Base-by-base conservation (phyloP, 1,140 invertebrate genomes). In the Akabosia matsudoensis region DNA sequence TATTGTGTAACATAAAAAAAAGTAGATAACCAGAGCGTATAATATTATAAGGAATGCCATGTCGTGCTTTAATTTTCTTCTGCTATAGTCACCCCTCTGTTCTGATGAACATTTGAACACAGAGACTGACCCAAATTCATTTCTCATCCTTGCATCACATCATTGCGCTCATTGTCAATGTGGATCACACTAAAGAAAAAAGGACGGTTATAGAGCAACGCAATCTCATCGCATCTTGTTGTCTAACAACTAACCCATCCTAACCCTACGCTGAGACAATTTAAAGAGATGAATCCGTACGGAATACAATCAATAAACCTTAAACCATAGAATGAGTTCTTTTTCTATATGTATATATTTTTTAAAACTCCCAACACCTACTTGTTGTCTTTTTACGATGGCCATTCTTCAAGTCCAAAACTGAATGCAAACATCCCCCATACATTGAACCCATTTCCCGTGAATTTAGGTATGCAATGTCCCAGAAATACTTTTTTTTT, bases 71-170 rank as follows among this genome's bases (percentile, higher is more conserved):
- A 67, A 67, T 67, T 67, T 67, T 31, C 31, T 10, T 14, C 54
- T 61, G 54, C 7, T 22, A 7, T 4, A 10, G 54, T 61, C 37
- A 7, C 37, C 7, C 37, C n/a, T n/a, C n/a, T n/a, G n/a, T n/a
- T 45, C 7, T 10, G 18, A 45, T 45, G 18, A 10, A 45, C 10
- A 56, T 24, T 24, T 22, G 24, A 45, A 45, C 37, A 45, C 18
- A 3, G 10, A 67, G 37, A 67, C 24, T 67, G 61, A 67, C 61
- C 61, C 61, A 67, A 67, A 67, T 67, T 67, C 61, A 67, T 28
- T 67, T 67, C 61, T 30, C 61, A 67, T 67, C 61, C 28, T 67
- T n/a, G 24, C 61, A 30, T 67, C 54, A 16, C 61, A 67, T 67
- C 24, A 7, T 7, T 30, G 28, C 61, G 26, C 54, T 67, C 30